These are phyloP conservation scores for Zapus hudsonius DNA, from an alignment of 2,113 vertebrate genomes.

Conservation along the genomic window DNA sequence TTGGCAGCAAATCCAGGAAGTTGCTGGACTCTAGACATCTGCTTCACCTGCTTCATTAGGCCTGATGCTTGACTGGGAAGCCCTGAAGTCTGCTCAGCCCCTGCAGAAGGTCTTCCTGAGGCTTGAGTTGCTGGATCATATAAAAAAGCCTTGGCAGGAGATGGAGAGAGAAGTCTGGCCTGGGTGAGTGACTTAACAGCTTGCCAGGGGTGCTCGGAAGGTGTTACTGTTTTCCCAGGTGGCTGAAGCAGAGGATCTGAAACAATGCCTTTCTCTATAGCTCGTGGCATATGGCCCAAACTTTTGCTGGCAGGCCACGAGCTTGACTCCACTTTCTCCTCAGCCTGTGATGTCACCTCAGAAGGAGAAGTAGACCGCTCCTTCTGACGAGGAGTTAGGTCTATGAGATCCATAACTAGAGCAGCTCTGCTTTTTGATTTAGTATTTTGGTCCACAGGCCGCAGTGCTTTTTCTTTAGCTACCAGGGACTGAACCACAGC, in stretches of 20 bases:
- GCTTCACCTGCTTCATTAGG: slow-evolving; percentile 72
- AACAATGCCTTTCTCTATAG: slow-evolving; percentile 81
- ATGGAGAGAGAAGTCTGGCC: slow-evolving; percentile 80
- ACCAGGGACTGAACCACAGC: slow-evolving; percentile 80
- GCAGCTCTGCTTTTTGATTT: slow-evolving; percentile 85
- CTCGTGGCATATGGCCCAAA: slow-evolving; percentile 83
- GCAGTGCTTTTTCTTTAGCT: slow-evolving; percentile 84
- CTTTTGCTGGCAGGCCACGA: slow-evolving; percentile 83
- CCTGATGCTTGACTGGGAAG: slow-evolving; percentile 68
- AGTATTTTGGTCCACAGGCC: slow-evolving; percentile 87
- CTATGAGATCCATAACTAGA: slow-evolving; percentile 75
- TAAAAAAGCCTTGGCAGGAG: slow-evolving; percentile 79
- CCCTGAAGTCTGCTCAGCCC: slow-evolving; percentile 81
- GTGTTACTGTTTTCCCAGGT: slow-evolving; percentile 77
- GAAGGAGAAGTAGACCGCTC: slow-evolving; percentile 84
- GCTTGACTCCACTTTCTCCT: slow-evolving; percentile 86
- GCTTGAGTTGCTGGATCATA: slow-evolving; percentile 86
- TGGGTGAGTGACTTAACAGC: slow-evolving; percentile 83
- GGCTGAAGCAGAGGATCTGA: slow-evolving; percentile 79
- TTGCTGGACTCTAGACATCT: slow-evolving; percentile 67
- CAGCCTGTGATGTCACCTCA: slow-evolving; percentile 82
- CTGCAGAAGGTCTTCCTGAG: slow-evolving; percentile 81
- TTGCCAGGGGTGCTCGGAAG: slow-evolving; percentile 83
- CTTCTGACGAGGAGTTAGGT: slow-evolving; percentile 86
- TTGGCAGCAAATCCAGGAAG: slow-evolving; percentile 73